Evolutionary conservation across 2,797 vertebrate genomes (phyloP).

Genomic region (Rhinichthys osculus): DNA sequence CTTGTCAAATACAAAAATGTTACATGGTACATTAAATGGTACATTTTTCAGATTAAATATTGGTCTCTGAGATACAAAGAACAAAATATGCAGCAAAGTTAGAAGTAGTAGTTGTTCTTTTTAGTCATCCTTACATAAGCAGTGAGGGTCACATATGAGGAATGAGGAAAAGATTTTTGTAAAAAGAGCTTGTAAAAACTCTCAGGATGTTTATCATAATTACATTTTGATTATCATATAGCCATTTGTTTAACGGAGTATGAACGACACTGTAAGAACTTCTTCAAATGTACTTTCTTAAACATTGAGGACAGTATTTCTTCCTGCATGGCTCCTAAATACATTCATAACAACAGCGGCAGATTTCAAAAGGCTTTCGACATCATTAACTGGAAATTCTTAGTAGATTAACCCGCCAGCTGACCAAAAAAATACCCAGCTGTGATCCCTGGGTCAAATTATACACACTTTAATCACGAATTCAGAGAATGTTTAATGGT

Average conservation of each 20-base stretch:
- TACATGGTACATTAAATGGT: too few relatives aligned
- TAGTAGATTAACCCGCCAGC: background rate
- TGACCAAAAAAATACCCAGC: background rate
- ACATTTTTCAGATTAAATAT: background rate
- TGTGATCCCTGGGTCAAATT: background rate
- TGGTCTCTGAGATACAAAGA: background rate
- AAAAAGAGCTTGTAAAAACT: background rate
- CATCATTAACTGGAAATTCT: constrained; percentile 11
- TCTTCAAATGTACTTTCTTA: background rate
- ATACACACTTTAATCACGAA: background rate
- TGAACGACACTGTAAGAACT: background rate
- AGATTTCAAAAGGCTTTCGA: background rate
- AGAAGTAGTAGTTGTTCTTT: background rate
- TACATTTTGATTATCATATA: background rate
- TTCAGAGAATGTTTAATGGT: too few relatives aligned
- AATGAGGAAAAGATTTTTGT: background rate
- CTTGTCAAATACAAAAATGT: constrained; percentile 2
- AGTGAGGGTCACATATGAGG: background rate
- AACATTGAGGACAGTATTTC: background rate
- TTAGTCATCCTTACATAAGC: background rate
- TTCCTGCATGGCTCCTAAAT: background rate
- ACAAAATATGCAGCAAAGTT: background rate
- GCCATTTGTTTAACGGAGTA: background rate
- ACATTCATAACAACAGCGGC: background rate
- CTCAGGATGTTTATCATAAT: background rate